Percentiles rank a stretch among this genome's conserved stretches.
Evolutionary conservation across 2,888 invertebrate genomes (phyloP).

Genomic region (Schizaphis graminum): DNA sequence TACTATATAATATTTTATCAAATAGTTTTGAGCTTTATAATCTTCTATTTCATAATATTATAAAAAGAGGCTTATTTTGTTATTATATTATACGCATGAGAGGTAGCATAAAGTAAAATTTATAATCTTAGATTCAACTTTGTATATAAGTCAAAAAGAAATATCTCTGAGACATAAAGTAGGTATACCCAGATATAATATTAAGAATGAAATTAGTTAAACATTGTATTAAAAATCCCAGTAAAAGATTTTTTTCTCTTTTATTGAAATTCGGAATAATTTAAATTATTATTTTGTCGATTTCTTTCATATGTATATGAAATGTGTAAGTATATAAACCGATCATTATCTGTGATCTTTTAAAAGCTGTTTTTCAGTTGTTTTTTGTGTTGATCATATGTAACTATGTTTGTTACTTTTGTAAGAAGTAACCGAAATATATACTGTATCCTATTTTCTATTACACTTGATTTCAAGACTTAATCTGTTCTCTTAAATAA

Average conservation of each 20-base stretch:
- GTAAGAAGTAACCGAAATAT: neutral
- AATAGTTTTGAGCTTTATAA: neutral
- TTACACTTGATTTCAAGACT: neutral
- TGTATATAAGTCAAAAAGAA: slow-evolving; percentile 4
- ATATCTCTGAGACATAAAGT: neutral
- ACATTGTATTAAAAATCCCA: neutral
- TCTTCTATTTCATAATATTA: neutral
- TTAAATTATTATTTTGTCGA: neutral
- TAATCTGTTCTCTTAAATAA: neutral
- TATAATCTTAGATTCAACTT: neutral
- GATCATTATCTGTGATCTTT: neutral
- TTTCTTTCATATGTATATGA: neutral
- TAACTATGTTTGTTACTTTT: neutral
- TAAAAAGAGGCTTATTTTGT: neutral
- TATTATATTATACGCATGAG: neutral
- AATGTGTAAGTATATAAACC: neutral
- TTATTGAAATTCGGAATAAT: neutral
- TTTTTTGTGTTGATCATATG: neutral
- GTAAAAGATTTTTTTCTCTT: neutral
- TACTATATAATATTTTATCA: neutral
- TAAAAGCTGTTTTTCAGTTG: neutral
- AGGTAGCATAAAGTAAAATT: neutral
- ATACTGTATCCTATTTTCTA: neutral
- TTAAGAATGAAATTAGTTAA: neutral
- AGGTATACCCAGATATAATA: neutral